These are phyloP conservation scores for Nomada hirtipes DNA, from an alignment of 2,888 invertebrate species.

Conservation along the genomic window DNA sequence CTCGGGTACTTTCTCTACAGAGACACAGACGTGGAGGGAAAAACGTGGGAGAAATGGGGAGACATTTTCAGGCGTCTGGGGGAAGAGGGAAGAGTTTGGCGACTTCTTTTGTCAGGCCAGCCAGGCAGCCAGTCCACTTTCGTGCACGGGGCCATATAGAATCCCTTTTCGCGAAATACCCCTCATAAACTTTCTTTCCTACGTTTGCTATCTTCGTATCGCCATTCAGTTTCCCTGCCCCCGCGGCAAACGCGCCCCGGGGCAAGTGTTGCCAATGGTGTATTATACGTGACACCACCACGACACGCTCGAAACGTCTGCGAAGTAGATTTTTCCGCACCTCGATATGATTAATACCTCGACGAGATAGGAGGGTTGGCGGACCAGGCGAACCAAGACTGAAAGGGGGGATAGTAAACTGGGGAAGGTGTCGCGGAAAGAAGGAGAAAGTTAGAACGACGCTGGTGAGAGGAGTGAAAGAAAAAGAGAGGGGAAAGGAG, in stretches of 20 bases:
- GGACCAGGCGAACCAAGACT: not conserved
- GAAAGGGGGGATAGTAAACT: not conserved
- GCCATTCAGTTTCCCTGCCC: constrained; percentile 50
- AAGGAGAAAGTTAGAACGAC: constrained; percentile 21
- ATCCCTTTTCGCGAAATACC: constrained; percentile 52
- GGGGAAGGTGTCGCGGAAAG: constrained; percentile 1
- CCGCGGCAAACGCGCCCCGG: not conserved
- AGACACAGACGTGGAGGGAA: no score
- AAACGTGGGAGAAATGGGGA: not conserved
- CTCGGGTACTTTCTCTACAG: not conserved
- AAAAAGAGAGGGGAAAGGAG: constrained; percentile 52
- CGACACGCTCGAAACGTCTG: constrained; percentile 61
- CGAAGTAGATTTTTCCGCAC: constrained; percentile 80
- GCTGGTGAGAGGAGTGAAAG: constrained; percentile 15
- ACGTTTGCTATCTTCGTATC: constrained; percentile 64
- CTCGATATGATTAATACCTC: constrained; percentile 82
- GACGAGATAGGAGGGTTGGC: constrained; percentile 57
- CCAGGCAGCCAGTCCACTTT: constrained; percentile 22
- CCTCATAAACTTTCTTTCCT: constrained; percentile 60
- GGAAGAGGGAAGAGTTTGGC: not conserved
- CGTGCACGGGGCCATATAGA: constrained; percentile 30
- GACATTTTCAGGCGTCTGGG: not conserved
- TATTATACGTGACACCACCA: constrained; percentile 52
- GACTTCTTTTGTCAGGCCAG: constrained; percentile 22
- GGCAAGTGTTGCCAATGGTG: not conserved